Base-by-base conservation (phyloP, 2,797 vertebrate species). In the Pipistrellus nathusii region DNA sequence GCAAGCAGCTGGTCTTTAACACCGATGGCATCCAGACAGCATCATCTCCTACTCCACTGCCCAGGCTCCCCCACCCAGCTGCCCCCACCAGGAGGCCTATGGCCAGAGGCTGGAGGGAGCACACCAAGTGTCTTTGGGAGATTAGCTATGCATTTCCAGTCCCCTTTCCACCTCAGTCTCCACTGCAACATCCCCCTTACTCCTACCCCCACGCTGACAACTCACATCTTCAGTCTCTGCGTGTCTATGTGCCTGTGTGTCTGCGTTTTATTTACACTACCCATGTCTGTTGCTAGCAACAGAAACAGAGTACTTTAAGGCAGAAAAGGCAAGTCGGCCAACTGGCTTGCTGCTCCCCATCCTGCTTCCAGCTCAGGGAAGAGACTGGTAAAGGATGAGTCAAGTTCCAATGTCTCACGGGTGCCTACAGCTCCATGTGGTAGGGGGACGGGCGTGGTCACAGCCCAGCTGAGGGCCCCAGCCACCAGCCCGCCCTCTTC, bases 251-350 rank as follows among this genome's bases (percentile, higher is more conserved):
- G 95, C 85, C 90, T 96, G 82, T 82, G 88, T 77, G 96, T 95
- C 96, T 97, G 93, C n/a, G 85, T 88, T 97, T 94, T 97, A 95
- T 97, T 97, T 97, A 97, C 46, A 96, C 90, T 93, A 96, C 90
- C 87, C 96, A 62, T 76, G 76, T 95, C 96, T 97, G 96, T 97
- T 97, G 96, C 95, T 97, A 97, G 96, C 96, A 97, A 97, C 97
- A 95, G 96, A 88, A 94, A 96, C 83, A 90, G 94, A 96, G 96
- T 95, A 81, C 88, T 95, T 95, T 38, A 94, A 97, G 93, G 95
- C 93, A 96, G 78, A 94, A 93, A 86, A 96, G 71, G 51, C 83
- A 77, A 93, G 86, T 84, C 83, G 69, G 96, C 96, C 96, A 97
- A 91, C 35, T 97, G 95, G 96, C 94, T 93, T 93, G 51, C 90